These are phyloP conservation scores for Drosophila paramelanica DNA, from an alignment of 2,888 invertebrate genomes.

Conservation along the genomic window DNA sequence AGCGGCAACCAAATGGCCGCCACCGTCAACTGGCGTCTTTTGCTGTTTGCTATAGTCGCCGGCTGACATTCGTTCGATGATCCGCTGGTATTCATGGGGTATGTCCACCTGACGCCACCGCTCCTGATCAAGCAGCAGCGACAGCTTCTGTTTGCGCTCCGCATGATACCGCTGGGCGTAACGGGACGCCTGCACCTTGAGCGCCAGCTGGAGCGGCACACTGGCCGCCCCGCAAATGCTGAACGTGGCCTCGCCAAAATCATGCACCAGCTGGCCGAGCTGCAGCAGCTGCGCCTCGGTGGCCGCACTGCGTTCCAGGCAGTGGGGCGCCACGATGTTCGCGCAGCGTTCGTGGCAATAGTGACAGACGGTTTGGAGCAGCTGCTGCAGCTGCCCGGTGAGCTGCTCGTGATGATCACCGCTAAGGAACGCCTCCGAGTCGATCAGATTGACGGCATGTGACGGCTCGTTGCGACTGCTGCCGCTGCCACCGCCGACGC, in stretches of 20 bases:
- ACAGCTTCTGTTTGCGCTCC: conserved; percentile 93
- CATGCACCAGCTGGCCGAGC: conserved; percentile 91
- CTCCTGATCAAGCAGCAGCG: conserved; percentile 94
- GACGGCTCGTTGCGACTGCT: conserved; percentile 68
- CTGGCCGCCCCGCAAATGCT: conserved; percentile 90
- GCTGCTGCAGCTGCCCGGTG: conserved; percentile 89
- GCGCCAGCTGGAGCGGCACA: conserved; percentile 91
- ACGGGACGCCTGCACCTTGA: conserved; percentile 94
- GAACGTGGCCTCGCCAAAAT: conserved; percentile 91
- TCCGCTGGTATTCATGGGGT: conserved; percentile 93
- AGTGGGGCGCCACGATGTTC: conserved; percentile 92
- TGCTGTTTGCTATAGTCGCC: conserved; percentile 78
- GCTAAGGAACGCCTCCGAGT: conserved; percentile 90
- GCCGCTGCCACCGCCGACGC: conserved; percentile 60
- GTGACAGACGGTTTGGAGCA: conserved; percentile 93
- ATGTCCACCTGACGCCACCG: conserved; percentile 97
- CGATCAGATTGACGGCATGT: conserved; percentile 86
- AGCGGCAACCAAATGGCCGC: neutral
- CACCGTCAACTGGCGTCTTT: too few species aligned
- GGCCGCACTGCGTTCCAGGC: conserved; percentile 89
- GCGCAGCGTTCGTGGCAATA: conserved; percentile 97
- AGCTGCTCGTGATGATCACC: conserved; percentile 89
- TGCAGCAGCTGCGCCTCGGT: conserved; percentile 91
- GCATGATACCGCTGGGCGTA: conserved; percentile 96
- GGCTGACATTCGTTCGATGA: conserved; percentile 89